Base-by-base conservation (phyloP, 2,888 invertebrate species). In the Cataglyphis livida region DNA sequence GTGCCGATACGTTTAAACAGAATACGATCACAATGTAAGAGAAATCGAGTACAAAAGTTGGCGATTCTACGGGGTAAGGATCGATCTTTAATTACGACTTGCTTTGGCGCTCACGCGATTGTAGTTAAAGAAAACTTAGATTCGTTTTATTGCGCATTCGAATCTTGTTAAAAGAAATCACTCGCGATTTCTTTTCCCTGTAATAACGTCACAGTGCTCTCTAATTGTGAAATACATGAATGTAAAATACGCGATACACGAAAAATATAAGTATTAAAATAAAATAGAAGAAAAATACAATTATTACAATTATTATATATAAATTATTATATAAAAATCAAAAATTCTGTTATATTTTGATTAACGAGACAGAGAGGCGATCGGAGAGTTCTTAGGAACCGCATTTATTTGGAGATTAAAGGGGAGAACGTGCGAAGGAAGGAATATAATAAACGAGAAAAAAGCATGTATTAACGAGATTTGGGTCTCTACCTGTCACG, bases 401-500 rank as follows among this genome's bases (percentile, higher is more conserved):
- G 18, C 25, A 54, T 25, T 12, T 38, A 54, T 28, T n/a, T 6
- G 57, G 15, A 68, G 68, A 76, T 66, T 66, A 76, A 76, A 68
- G 54, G 38, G 41, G 9, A 54, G 54, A 66, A 15, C 28, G 54
- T 48, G 18, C 18, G 1, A 9, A 54, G 65, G 75, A 65, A n/a
- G 28, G 38, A 66, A 66, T 76, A 51, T 51, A 76, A 76, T 76
- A 76, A 68, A 57, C 66, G 41, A 57, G 57, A 68, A 25, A 28
- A 9, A 54, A 57, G n/a, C 12, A 66, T 35, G 41, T 28, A 28
- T 54, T 76, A 76, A 76, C 68, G 68, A 76, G 66, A 76, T 76
- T 76, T 66, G 38, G 41, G 54, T 41, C 28, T 6, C 41, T 66
- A 76, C 68, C 76, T 76, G 68, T 76, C 66, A 76, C 41, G 54